These are phyloP conservation scores for Dendroctonus ponderosae DNA, from an alignment of 1,140 invertebrate genomes.

Conservation along the genomic window DNA sequence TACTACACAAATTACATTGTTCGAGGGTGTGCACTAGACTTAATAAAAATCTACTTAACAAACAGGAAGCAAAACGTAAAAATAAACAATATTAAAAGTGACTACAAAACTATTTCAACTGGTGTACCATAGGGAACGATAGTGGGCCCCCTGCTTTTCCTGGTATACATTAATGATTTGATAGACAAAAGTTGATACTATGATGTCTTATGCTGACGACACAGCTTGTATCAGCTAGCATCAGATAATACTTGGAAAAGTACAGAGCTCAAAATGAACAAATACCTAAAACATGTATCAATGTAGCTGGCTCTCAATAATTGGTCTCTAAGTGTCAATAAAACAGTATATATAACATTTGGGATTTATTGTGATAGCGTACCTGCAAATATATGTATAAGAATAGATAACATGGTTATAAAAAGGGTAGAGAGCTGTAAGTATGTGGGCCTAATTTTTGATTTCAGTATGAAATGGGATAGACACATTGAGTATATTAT, in stretches of 20 bases:
- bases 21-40: not conserved
- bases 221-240: not conserved
- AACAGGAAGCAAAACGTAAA: not conserved
- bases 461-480: slow-evolving; percentile 1
- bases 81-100: not conserved
- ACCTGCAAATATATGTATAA: not conserved
- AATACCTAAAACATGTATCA: not conserved
- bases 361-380: not conserved
- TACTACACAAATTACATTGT: not conserved
- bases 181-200: not conserved
- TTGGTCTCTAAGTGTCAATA: not conserved
- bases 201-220: slow-evolving; percentile 2
- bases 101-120: not conserved
- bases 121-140: not conserved
- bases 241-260: not conserved
- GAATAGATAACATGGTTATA: not conserved
- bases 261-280: not conserved
- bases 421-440: not conserved
- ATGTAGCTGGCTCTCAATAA: not conserved
- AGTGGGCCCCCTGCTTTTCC: not conserved
- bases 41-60: not conserved
- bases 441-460: not conserved
- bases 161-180: too few species aligned
- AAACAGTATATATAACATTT: slow-evolving; percentile 4
- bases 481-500: slow-evolving; percentile 1